A percentile compares a stretch with the other conserved stretches of the same genome.
Conservation (phyloP, 1,140 invertebrate species). For the Ceratina australensis region DNA sequence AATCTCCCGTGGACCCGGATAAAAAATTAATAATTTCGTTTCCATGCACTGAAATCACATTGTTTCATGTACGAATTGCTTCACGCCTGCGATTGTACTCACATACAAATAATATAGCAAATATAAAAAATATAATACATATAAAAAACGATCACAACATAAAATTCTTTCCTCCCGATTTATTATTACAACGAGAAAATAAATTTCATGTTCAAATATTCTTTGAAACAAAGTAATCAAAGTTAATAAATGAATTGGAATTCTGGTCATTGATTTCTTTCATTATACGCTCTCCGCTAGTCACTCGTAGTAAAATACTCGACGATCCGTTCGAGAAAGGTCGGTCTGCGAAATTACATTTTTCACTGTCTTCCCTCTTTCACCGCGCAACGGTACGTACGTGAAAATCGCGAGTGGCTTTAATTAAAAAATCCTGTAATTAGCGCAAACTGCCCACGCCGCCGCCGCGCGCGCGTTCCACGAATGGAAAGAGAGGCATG, state of each 20-base stretch:
- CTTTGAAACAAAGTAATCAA: no score
- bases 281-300: background rate
- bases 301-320: background rate
- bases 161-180: no score
- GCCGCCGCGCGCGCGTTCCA: background rate
- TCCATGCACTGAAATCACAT: no score
- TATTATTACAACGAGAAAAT: no score
- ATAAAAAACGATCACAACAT: no score
- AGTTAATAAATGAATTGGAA: background rate
- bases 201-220: no score
- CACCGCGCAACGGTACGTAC: background rate
- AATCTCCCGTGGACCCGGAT: background rate
- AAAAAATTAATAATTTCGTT: background rate
- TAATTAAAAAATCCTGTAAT: constrained; percentile 44
- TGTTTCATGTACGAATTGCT: no score
- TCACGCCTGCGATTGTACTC: no score
- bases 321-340: background rate
- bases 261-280: background rate
- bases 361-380: background rate
- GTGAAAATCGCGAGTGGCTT: background rate
- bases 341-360: background rate
- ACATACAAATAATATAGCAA: no score
- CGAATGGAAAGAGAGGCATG: background rate
- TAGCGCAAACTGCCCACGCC: background rate
- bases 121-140: no score